A percentile compares a stretch with the other conserved stretches of the same genome.
Conservation (phyloP, 2,113 vertebrate genomes). For the Brachypteracias leptosomus region DNA sequence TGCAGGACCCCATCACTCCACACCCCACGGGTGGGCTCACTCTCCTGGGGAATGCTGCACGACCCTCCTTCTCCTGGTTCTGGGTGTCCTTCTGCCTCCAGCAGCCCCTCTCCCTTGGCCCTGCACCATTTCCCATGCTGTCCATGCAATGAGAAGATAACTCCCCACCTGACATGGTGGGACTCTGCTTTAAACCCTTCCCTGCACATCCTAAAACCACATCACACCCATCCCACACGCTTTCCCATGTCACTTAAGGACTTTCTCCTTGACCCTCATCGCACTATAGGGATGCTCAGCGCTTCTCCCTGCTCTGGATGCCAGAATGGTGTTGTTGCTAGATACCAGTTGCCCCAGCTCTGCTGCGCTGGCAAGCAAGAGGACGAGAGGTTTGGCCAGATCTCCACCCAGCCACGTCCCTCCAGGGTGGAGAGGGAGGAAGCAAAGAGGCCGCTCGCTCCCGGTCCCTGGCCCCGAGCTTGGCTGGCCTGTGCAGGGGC, state of each 20-base stretch:
- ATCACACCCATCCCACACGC: rapidly evolving
- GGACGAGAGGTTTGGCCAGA: not conserved
- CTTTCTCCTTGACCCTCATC: no score
- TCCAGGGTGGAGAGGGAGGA: conserved; percentile 37
- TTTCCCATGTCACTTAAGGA: not conserved
- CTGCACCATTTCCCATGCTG: not conserved
- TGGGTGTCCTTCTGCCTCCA: not conserved
- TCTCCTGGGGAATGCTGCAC: not conserved
- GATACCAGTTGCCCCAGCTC: conserved; percentile 12
- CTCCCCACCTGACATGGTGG: not conserved
- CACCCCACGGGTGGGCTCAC: rapidly evolving
- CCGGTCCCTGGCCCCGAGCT: not conserved
- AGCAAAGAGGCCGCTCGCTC: not conserved
- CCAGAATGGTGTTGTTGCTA: rapidly evolving
- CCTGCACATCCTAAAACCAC: not conserved
- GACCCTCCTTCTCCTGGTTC: not conserved
- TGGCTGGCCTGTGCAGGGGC: not conserved
- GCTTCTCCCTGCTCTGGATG: not conserved
- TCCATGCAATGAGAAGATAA: not conserved
- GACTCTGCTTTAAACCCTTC: not conserved
- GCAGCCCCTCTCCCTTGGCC: not conserved
- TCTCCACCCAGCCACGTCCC: conserved; percentile 34
- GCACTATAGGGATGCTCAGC: not conserved
- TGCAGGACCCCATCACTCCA: not conserved
- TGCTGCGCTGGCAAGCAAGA: not conserved